Percentiles rank a stretch among this genome's conserved stretches.
These are phyloP conservation scores for Biston stratarius DNA, from an alignment of 2,888 invertebrate species.

Conservation along the genomic window DNA sequence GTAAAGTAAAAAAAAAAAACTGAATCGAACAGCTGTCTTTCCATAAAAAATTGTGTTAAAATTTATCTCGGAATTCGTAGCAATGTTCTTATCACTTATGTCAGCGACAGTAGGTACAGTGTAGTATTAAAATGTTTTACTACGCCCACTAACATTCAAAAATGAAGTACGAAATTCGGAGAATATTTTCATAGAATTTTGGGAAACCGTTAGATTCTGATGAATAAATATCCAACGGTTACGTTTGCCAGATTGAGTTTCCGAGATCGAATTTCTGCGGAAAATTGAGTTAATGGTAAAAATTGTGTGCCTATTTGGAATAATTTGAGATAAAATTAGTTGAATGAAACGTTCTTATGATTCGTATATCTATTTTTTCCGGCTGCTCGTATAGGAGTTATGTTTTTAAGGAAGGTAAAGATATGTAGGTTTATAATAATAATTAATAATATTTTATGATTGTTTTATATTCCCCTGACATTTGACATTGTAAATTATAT, in stretches of 20 bases:
- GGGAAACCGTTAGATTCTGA: constrained; percentile 10
- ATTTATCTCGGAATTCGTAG: too few species aligned
- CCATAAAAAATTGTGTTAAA: too few species aligned
- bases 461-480: too few species aligned
- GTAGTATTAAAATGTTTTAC: constrained; percentile 18
- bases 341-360: background rate
- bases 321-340: constrained; percentile 1
- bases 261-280: constrained; percentile 6
- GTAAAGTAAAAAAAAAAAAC: too few species aligned
- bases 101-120: constrained; percentile 6
- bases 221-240: constrained; percentile 15
- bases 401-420: background rate
- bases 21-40: too few species aligned
- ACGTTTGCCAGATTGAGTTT: constrained; percentile 16
- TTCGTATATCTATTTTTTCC: background rate
- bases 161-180: constrained; percentile 12
- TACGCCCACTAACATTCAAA: constrained; percentile 20
- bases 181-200: constrained; percentile 23
- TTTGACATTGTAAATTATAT: too few species aligned
- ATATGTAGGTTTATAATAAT: too few species aligned
- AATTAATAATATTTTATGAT: too few species aligned
- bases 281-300: constrained; percentile 3
- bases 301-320: constrained; percentile 8
- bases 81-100: background rate
- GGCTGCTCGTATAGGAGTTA: background rate